Evolutionary conservation across 1,140 invertebrate genomes (phyloP).

Genomic region (Arctopsyche grandis): DNA sequence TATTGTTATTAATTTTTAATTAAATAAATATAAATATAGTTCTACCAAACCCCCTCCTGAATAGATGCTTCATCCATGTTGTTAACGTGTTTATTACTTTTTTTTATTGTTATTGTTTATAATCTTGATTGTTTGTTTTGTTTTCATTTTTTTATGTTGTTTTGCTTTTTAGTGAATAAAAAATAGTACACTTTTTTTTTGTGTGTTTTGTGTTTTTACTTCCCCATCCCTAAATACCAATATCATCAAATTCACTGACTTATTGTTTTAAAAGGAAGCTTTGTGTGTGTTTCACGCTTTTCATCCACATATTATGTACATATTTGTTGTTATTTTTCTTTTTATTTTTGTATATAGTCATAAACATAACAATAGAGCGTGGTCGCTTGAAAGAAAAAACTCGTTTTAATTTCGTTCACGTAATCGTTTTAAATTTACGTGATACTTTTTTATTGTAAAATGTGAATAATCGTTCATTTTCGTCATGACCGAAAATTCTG

Average conservation of each 20-base stretch:
- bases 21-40: too few relatives aligned
- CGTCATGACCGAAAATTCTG: too few relatives aligned
- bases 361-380: too few relatives aligned
- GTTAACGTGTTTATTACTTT: constrained; percentile 5
- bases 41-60: too few relatives aligned
- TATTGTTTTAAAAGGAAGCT: constrained; percentile 23
- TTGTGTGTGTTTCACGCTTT: constrained; percentile 32
- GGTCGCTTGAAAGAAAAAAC: too few relatives aligned
- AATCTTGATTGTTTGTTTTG: constrained; percentile 28
- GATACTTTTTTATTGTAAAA: too few relatives aligned
- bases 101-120: constrained; percentile 33
- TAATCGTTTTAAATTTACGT: too few relatives aligned
- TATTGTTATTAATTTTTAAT: too few relatives aligned
- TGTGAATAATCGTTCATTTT: too few relatives aligned
- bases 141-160: constrained; percentile 2
- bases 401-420: too few relatives aligned
- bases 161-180: constrained; percentile 11
- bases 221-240: background rate
- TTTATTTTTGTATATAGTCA: too few relatives aligned
- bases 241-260: background rate
- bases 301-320: background rate
- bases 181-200: constrained; percentile 27
- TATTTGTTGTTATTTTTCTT: too few relatives aligned
- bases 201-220: constrained; percentile 39
- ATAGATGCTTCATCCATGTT: background rate